Conservation (phyloP, 2,113 vertebrate species). For the Perognathus longimembris region DNA sequence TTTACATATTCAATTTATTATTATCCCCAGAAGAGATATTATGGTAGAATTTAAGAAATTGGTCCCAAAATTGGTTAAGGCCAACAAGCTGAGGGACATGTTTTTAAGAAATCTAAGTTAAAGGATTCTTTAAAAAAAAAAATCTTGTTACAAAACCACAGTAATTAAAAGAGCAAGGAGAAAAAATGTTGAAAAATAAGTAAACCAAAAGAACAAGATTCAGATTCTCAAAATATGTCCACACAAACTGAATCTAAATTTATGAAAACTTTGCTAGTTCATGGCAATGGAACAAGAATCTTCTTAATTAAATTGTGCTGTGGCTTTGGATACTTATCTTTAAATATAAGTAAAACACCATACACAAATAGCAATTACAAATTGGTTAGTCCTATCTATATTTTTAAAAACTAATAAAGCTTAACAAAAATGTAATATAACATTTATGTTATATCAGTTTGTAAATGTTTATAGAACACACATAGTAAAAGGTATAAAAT, state of each 20-base stretch:
- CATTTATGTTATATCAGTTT: background rate
- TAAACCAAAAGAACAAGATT: background rate
- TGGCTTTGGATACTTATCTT: background rate
- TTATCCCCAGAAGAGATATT: background rate
- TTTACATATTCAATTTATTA: background rate
- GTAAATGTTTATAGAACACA: background rate
- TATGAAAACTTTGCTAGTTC: background rate
- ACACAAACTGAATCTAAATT: background rate
- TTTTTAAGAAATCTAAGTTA: background rate
- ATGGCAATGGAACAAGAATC: fast-evolving
- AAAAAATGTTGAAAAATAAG: background rate
- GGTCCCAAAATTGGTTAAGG: background rate
- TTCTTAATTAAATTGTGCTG: background rate
- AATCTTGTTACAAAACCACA: background rate
- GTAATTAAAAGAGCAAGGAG: background rate
- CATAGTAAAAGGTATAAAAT: background rate
- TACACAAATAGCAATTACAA: background rate
- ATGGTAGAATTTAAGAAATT: background rate
- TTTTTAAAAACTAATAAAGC: background rate
- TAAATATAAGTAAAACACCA: background rate
- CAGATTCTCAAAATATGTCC: background rate
- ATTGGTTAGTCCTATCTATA: background rate
- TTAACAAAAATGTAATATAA: background rate
- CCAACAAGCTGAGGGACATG: background rate
- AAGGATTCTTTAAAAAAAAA: background rate